phyloP scores from a whole-genome alignment of 1,140 invertebrate species.

The Rhopalosiphum maidis region DNA sequence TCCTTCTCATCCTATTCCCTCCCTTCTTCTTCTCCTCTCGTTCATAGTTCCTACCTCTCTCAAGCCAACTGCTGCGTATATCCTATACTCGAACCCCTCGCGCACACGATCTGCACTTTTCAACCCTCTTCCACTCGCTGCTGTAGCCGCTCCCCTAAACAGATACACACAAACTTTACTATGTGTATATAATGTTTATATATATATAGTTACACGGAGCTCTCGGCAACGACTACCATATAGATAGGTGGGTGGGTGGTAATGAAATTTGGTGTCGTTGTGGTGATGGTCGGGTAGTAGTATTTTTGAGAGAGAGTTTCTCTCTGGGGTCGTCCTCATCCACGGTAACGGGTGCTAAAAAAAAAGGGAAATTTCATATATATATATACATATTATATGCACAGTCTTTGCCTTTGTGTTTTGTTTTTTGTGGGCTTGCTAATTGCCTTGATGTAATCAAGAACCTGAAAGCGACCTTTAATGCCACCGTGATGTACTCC shows the following conservation, averaged over 20 bases:
- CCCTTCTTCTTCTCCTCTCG: background rate
- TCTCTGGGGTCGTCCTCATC: conserved; percentile 12
- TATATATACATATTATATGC: background rate
- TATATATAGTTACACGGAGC: background rate
- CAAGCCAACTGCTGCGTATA: conserved; percentile 26
- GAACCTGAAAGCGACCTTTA: conserved; percentile 50
- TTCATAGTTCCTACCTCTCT: background rate
- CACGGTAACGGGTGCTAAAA: background rate
- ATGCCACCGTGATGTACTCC: background rate
- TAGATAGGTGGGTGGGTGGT: background rate
- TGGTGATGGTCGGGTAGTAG: background rate
- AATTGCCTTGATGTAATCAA: conserved; percentile 53
- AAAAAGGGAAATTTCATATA: background rate
- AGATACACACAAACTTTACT: background rate
- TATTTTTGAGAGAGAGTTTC: background rate
- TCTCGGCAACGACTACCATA: background rate
- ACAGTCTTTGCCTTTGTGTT: background rate
- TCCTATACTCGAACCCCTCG: background rate
- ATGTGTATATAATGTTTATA: background rate
- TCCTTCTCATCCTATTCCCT: background rate
- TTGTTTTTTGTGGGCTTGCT: conserved; percentile 8
- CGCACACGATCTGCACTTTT: background rate
- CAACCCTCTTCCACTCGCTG: background rate
- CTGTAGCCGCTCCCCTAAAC: background rate
- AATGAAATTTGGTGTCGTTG: conserved; percentile 51